phyloP scores from a whole-genome alignment of 1,140 invertebrate genomes.

The Pseudomyrmex flavicornis region DNA sequence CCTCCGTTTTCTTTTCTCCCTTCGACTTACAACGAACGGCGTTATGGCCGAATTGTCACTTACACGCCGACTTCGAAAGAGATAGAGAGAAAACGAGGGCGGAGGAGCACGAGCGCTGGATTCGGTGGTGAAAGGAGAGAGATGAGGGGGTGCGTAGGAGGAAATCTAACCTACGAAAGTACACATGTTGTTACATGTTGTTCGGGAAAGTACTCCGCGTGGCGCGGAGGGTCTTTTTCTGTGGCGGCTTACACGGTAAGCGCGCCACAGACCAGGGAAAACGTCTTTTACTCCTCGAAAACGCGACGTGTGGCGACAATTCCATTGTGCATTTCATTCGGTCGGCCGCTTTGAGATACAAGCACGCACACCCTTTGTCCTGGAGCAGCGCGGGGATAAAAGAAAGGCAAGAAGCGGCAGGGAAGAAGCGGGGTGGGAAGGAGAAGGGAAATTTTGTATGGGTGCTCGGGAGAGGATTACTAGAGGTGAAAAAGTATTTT shows the following conservation, averaged over 20 bases:
- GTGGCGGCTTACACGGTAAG: constrained; percentile 61
- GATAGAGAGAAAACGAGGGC: constrained; percentile 44
- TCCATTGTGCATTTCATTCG: constrained; percentile 80
- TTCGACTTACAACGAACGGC: constrained; percentile 16
- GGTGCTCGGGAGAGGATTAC: constrained; percentile 69
- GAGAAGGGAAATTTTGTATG: constrained; percentile 47
- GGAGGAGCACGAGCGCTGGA: neutral
- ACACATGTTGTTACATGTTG: constrained; percentile 64
- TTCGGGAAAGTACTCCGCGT: constrained; percentile 47
- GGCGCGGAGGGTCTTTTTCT: constrained; percentile 61
- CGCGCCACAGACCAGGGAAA: constrained; percentile 62
- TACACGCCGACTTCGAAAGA: constrained; percentile 45
- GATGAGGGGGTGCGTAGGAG: neutral
- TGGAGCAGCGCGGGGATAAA: constrained; percentile 46
- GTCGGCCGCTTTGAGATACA: constrained; percentile 81
- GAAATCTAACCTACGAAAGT: constrained; percentile 51
- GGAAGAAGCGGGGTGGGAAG: constrained; percentile 32
- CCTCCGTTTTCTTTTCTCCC: constrained; percentile 30
- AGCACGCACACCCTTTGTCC: constrained; percentile 71
- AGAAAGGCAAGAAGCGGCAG: constrained; percentile 57
- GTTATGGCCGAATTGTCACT: constrained; percentile 53
- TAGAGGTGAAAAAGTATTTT: constrained; percentile 82
- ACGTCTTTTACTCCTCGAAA: constrained; percentile 68
- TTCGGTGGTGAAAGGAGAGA: neutral
- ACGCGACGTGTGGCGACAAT: constrained; percentile 77